A percentile compares a stretch with the other conserved stretches of the same genome.
phyloP scores from a whole-genome alignment of 2,113 vertebrate genomes.

The Seriola quinqueradiata region DNA sequence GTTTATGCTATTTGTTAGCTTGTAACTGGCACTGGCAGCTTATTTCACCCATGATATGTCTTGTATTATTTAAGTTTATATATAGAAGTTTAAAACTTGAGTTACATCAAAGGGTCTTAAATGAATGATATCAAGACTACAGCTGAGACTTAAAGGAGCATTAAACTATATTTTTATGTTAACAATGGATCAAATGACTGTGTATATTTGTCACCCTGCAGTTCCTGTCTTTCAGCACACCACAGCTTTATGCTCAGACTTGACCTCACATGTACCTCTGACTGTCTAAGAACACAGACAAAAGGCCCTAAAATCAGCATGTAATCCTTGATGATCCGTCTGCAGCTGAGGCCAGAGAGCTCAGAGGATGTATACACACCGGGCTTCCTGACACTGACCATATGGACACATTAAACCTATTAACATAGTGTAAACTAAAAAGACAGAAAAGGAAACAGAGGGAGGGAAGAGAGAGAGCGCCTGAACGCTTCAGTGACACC shows the following conservation, averaged over 20 bases:
- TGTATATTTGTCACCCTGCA: too few relatives aligned
- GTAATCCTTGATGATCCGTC: constrained; percentile 23
- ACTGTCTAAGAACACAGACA: neutral
- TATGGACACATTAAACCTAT: constrained; percentile 35
- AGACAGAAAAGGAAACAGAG: neutral
- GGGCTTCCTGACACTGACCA: constrained; percentile 17
- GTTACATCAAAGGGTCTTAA: too few relatives aligned
- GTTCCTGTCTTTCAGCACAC: too few relatives aligned
- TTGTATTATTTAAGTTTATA: too few relatives aligned
- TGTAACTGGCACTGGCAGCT: too few relatives aligned
- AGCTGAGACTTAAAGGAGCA: too few relatives aligned
- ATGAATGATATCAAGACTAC: neutral
- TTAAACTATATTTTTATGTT: too few relatives aligned
- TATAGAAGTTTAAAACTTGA: too few relatives aligned
- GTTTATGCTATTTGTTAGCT: too few relatives aligned
- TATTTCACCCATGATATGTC: too few relatives aligned
- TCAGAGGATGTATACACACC: neutral
- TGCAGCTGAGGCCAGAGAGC: constrained; percentile 25
- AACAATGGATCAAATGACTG: too few relatives aligned
- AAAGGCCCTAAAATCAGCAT: neutral
- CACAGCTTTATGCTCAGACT: too few relatives aligned
- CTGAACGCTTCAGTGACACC: neutral
- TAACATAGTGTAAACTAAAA: constrained; percentile 14
- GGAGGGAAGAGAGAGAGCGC: neutral
- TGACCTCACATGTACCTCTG: neutral